Percentiles rank a stretch among this genome's conserved stretches.
Evolutionary conservation across 1,140 invertebrate species (phyloP).

Genomic region (Eurosta solidaginis): DNA sequence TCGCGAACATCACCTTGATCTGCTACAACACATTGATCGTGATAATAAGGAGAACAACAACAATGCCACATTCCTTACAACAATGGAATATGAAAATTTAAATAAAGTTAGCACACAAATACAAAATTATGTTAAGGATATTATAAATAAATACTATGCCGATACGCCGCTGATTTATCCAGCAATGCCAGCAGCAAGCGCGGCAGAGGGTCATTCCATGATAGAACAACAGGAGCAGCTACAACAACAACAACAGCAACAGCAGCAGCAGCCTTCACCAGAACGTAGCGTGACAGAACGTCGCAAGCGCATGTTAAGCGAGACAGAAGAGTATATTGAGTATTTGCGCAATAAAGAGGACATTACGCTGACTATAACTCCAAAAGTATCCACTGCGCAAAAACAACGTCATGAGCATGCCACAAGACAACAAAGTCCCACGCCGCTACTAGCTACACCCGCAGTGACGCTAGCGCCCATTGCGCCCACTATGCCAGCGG

Average conservation of each 20-base stretch:
- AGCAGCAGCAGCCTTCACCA: conserved; percentile 14
- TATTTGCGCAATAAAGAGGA: conserved; percentile 58
- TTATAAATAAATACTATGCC: conserved; percentile 57
- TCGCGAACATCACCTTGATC: conserved; percentile 37
- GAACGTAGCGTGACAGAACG: no score
- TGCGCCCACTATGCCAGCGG: neutral
- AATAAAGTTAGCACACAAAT: conserved; percentile 56
- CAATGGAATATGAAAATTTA: conserved; percentile 58
- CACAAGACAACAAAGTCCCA: conserved; percentile 43
- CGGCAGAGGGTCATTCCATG: conserved; percentile 36
- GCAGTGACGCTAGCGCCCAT: neutral
- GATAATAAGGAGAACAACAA: conserved; percentile 35
- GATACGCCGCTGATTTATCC: conserved; percentile 50
- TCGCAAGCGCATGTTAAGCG: conserved; percentile 48
- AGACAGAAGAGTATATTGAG: conserved; percentile 57
- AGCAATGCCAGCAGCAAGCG: conserved; percentile 50
- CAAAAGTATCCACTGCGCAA: conserved; percentile 35
- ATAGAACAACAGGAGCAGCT: conserved; percentile 30
- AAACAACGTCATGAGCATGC: neutral
- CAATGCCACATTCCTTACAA: conserved; percentile 46
- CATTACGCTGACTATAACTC: conserved; percentile 55
- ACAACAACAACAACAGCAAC: conserved; percentile 22
- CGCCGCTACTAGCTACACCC: conserved; percentile 33
- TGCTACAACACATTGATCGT: neutral
- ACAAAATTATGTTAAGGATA: conserved; percentile 59